Conservation (phyloP, 2,113 vertebrate genomes). For the Aepyceros melampus region DNA sequence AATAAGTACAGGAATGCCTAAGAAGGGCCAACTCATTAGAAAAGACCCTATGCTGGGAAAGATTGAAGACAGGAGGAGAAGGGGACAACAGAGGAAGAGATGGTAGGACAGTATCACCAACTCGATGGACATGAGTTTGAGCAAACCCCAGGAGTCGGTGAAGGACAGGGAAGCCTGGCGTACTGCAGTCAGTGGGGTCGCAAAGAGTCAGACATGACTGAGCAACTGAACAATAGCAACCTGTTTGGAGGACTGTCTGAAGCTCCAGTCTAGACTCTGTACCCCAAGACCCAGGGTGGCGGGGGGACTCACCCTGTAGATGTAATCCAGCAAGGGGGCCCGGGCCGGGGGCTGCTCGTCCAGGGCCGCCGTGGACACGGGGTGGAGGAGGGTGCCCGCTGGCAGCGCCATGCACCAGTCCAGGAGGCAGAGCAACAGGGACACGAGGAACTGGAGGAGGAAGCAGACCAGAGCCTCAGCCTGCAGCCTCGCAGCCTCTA, state of each 20-base stretch:
- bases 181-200: not conserved
- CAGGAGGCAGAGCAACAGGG: conserved; percentile 94
- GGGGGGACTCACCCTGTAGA: conserved; percentile 92
- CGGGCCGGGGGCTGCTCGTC: conserved; percentile 86
- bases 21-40: not conserved
- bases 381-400: conserved; percentile 90
- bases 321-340: conserved; percentile 93
- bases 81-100: not conserved
- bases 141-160: not conserved
- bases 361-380: conserved; percentile 84
- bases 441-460: conserved; percentile 91
- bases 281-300: not conserved
- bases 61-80: not conserved
- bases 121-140: not conserved
- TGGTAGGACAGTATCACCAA: not conserved
- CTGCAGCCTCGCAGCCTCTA: not conserved
- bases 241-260: not conserved
- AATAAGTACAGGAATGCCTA: not conserved
- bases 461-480: not conserved
- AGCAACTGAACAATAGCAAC: not conserved
- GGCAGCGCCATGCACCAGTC: conserved; percentile 99
- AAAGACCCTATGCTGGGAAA: not conserved
- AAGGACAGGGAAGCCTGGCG: not conserved
- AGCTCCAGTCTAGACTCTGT: not conserved
- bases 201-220: not conserved